Evolutionary conservation across 30 jellyfish, hydroid and myxozoan genomes (phyloP), one percentile per base, ranked within the genome.

Genomic region (Turritopsis rubra): DNA sequence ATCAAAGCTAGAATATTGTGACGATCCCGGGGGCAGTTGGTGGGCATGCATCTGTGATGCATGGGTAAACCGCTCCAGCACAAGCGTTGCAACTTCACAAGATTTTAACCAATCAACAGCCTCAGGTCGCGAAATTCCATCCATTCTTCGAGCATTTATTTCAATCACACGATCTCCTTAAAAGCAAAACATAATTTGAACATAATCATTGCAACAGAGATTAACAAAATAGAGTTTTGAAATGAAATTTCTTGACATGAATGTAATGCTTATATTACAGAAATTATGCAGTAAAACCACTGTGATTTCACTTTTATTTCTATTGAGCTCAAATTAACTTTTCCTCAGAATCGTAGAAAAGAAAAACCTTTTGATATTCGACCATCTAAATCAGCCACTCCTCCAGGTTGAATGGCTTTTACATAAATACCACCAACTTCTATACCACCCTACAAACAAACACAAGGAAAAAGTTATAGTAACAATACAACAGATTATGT

Each of bases 351-450:
- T n/a, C n/a, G n/a, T n/a, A n/a, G n/a, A n/a, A 68, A 68, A 68
- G n/a, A n/a, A 21, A 29, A 26, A 91, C 97, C 97, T 91, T 87
- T 91, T 41, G 54, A 66, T n/a, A 91, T 91, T 28, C 96, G 79
- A 26, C 96, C 95, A 79, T 91, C 97, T 16, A 80, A 91, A 26
- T 81, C 91, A 83, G 96, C 97, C 21, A 95, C 95, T 18, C 97
- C 97, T 18, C 92, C 97, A 8, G 87, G 89, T 54, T 83, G 94
- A 28, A 91, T 29, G 1, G 96, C 96, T 74, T 91, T 91, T 23
- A 91, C 95, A 60, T 76, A 91, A 8, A 91, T 91, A 22, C 97
- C 97, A 86, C 95, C 96, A 25, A 91, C 95, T 79, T 91, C 96
- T 21, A 93, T 90, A 7, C 97, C 97, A 65, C 97, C 97, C 97